Conservation (phyloP, 2,888 invertebrate genomes). For the Melieria crassipennis region DNA sequence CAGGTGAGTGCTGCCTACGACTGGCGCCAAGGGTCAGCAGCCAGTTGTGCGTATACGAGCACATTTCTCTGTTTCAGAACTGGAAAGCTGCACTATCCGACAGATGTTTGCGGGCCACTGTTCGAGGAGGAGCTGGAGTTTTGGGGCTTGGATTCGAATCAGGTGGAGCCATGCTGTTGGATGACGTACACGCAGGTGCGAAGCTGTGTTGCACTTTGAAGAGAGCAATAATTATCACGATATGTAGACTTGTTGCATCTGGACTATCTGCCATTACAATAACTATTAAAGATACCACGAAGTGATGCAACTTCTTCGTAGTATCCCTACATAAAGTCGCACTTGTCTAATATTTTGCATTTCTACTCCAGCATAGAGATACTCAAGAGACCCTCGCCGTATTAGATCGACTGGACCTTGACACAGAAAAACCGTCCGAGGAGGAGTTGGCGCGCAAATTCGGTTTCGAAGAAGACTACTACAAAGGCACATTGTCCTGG, state of each 20-base stretch:
- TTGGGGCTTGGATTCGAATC: constrained; percentile 99
- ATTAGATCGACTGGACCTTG: constrained; percentile 95
- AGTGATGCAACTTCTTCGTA: too few relatives aligned
- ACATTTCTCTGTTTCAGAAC: constrained; percentile 70
- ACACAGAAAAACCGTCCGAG: constrained; percentile 97
- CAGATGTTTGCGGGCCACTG: constrained; percentile 98
- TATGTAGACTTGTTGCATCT: not conserved
- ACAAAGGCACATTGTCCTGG: constrained; percentile 89
- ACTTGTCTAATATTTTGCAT: not conserved
- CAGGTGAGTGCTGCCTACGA: constrained; percentile 68
- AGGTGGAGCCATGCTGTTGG: constrained; percentile 99
- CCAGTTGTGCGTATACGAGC: too few relatives aligned
- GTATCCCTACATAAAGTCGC: too few relatives aligned
- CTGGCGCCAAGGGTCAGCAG: not conserved
- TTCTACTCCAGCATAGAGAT: constrained; percentile 82
- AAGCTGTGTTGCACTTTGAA: not conserved
- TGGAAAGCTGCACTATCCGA: constrained; percentile 98
- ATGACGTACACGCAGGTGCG: constrained; percentile 96
- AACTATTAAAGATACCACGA: not conserved
- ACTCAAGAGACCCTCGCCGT: constrained; percentile 99
- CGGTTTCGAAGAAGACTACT: constrained; percentile 94
- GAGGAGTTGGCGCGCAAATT: constrained; percentile 98
- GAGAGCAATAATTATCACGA: not conserved
- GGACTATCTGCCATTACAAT: not conserved
- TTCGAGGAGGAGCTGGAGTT: constrained; percentile 99